Percentiles rank a stretch among this genome's conserved stretches.
These are phyloP conservation scores for Mactromeris polynyma DNA, from an alignment of 2,888 invertebrate genomes.

Conservation along the genomic window DNA sequence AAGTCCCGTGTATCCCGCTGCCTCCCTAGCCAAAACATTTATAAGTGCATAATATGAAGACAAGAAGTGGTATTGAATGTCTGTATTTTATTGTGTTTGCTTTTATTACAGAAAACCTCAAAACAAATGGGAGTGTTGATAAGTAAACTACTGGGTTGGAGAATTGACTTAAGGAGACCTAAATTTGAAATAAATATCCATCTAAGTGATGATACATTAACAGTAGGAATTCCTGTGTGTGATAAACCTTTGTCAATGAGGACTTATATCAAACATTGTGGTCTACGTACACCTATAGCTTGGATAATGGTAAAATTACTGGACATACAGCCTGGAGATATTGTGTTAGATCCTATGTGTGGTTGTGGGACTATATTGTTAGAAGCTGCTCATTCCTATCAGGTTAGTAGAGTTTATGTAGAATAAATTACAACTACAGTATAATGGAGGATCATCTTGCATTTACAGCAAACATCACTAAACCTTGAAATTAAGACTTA, in stretches of 20 bases:
- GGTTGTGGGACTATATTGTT: constrained; percentile 81
- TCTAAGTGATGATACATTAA: constrained; percentile 52
- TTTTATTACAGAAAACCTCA: constrained; percentile 46
- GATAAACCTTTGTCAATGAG: constrained; percentile 80
- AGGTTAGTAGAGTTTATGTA: constrained; percentile 70
- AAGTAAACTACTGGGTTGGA: constrained; percentile 59
- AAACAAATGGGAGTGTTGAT: constrained; percentile 61
- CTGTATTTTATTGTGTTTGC: no score
- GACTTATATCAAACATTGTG: constrained; percentile 76
- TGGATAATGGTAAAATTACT: constrained; percentile 79
- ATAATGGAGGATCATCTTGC: no score
- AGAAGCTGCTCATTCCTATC: constrained; percentile 75
- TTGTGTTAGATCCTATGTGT: constrained; percentile 85
- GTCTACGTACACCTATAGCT: constrained; percentile 80
- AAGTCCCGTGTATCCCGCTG: no score
- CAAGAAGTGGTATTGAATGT: no score
- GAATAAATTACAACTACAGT: no score
- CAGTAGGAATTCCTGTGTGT: constrained; percentile 61
- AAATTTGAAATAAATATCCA: constrained; percentile 52
- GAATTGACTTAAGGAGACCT: constrained; percentile 45
- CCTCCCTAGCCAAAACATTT: no score
- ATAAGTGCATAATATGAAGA: no score
- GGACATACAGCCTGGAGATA: constrained; percentile 73
- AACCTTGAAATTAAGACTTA: no score
- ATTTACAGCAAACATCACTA: no score